Conservation (phyloP, 2,797 vertebrate species). For the Eidolon dupreanum region DNA sequence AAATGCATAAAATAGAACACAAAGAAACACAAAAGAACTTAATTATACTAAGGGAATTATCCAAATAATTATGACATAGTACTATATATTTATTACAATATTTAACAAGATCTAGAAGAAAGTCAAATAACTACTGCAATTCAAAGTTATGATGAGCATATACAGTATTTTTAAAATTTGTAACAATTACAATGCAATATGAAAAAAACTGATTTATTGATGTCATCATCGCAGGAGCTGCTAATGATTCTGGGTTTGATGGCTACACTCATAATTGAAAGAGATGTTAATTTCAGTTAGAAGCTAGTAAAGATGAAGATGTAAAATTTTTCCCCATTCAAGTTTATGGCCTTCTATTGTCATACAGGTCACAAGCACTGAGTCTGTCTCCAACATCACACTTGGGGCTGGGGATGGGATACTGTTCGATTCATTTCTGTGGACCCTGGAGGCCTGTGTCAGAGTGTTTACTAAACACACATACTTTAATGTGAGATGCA, state of each 20-base stretch:
- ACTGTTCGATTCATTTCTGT: not conserved
- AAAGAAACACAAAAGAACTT: not conserved
- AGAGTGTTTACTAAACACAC: not conserved
- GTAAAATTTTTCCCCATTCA: not conserved
- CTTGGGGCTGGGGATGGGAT: not conserved
- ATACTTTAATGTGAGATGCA: not conserved
- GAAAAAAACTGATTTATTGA: conserved; percentile 19
- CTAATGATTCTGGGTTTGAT: not conserved
- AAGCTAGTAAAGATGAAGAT: not conserved
- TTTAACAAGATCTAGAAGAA: not conserved
- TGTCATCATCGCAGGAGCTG: not conserved
- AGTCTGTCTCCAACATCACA: not conserved
- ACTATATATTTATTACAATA: not conserved
- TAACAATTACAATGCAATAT: not conserved
- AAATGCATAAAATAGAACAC: not conserved
- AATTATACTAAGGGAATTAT: not conserved
- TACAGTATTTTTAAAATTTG: not conserved
- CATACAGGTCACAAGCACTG: not conserved
- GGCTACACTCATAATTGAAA: not conserved
- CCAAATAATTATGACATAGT: not conserved
- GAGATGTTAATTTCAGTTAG: not conserved
- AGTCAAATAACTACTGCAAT: not conserved
- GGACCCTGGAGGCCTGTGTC: not conserved
- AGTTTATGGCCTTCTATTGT: not conserved
- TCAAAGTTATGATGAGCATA: not conserved